phyloP scores from a whole-genome alignment of 2,888 invertebrate genomes.

The Agrotis ipsilon region DNA sequence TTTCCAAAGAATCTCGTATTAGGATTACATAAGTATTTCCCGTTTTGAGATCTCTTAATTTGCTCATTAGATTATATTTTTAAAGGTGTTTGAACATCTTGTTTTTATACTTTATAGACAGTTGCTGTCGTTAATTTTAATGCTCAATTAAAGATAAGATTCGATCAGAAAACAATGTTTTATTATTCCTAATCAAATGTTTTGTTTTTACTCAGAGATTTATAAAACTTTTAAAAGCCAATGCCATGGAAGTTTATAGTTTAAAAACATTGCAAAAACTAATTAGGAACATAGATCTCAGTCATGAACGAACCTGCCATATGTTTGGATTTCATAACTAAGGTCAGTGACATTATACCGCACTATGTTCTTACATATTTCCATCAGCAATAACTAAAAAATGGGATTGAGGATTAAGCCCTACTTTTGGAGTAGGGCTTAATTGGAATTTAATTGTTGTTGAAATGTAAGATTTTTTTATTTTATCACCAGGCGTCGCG shows the following conservation, averaged over 20 bases:
- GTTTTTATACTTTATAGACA: constrained; percentile 67
- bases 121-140: constrained; percentile 77
- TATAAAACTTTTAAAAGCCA: background rate
- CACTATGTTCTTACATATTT: background rate
- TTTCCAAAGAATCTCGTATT: constrained; percentile 90
- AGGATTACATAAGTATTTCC: constrained; percentile 77
- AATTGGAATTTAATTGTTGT: no score
- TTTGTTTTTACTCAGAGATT: no score
- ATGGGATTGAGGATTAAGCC: no score
- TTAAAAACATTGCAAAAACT: background rate
- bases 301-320: constrained; percentile 11
- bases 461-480: background rate
- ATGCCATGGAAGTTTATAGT: no score
- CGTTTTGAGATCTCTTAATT: constrained; percentile 85
- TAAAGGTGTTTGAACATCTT: constrained; percentile 66
- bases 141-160: constrained; percentile 68
- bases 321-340: background rate
- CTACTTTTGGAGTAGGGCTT: no score
- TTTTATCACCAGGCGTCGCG: no score
- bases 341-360: constrained; percentile 6
- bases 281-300: background rate
- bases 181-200: constrained; percentile 9
- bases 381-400: no score
- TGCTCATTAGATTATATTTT: constrained; percentile 74
- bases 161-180: constrained; percentile 32